phyloP scores from a whole-genome alignment of 2,797 vertebrate genomes.

The Ctenopoma multispine region DNA sequence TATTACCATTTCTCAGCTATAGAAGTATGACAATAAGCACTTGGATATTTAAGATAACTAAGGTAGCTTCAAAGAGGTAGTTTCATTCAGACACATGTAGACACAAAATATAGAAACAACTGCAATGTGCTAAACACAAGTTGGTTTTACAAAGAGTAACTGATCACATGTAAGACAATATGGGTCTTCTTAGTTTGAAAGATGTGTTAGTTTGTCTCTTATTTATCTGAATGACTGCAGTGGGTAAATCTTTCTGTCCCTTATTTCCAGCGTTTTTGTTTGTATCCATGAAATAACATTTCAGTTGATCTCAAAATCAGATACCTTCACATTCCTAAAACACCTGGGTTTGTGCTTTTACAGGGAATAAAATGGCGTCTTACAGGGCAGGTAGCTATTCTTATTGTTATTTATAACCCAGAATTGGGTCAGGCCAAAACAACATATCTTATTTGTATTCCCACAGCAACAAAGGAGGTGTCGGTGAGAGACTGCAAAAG shows the following conservation, averaged over 20 bases:
- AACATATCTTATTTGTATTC: conserved; percentile 80
- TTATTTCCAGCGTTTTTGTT: neutral
- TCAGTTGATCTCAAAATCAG: conserved; percentile 22
- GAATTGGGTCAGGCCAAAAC: conserved; percentile 81
- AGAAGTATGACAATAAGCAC: no score
- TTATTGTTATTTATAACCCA: conserved; percentile 81
- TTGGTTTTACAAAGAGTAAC: no score
- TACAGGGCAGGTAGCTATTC: conserved; percentile 61
- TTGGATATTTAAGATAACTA: no score
- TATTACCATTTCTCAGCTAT: no score
- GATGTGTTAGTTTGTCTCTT: conserved; percentile 1
- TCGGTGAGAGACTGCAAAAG: conserved; percentile 69
- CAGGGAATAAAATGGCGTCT: conserved; percentile 46
- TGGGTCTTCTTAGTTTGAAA: no score
- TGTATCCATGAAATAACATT: conserved; percentile 72
- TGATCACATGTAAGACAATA: no score
- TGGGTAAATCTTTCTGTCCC: neutral
- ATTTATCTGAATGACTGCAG: conserved; percentile 11
- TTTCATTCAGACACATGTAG: no score
- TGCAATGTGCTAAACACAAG: no score
- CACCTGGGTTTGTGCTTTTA: conserved; percentile 64
- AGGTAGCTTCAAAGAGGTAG: no score
- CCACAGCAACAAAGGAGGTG: conserved; percentile 72
- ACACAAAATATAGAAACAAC: no score
- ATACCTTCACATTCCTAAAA: conserved; percentile 40